phyloP scores from a whole-genome alignment of 2,888 invertebrate species.

The Ormyrus rosae region DNA sequence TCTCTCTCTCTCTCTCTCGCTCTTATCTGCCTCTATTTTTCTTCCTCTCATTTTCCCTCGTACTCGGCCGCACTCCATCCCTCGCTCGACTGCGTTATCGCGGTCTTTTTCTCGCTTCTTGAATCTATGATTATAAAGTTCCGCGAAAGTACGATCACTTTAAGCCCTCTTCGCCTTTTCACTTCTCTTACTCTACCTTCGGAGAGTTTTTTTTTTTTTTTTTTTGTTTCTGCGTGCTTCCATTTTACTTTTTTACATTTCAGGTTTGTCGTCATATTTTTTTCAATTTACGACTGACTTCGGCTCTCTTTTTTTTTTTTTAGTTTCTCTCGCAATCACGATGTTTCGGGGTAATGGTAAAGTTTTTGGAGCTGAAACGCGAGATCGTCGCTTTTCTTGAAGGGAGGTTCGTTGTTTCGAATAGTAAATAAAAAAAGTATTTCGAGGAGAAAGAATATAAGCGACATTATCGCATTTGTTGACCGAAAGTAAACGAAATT shows the following conservation, averaged over 20 bases:
- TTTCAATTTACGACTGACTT: background rate
- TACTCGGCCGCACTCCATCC: too few species aligned
- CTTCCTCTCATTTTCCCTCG: slow-evolving; percentile 28
- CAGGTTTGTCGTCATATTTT: background rate
- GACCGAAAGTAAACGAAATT: too few species aligned
- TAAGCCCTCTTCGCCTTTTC: slow-evolving; percentile 52
- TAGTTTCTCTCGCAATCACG: too few species aligned
- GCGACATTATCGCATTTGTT: too few species aligned
- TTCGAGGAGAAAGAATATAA: too few species aligned
- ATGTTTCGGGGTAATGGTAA: too few species aligned
- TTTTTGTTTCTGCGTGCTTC: background rate
- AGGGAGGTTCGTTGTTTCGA: too few species aligned
- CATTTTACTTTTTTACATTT: slow-evolving; percentile 31
- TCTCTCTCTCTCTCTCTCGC: slow-evolving; percentile 30
- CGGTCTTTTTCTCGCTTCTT: slow-evolving; percentile 48
- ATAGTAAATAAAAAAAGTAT: too few species aligned
- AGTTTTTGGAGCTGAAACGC: too few species aligned
- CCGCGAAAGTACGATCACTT: slow-evolving; percentile 50
- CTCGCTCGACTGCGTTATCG: slow-evolving; percentile 7
- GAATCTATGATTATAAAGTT: slow-evolving; percentile 56
- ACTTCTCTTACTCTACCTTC: slow-evolving; percentile 41
- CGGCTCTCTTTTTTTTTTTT: too few species aligned
- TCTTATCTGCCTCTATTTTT: slow-evolving; percentile 50
- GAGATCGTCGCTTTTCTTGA: too few species aligned
- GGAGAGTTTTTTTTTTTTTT: background rate